Conservation (phyloP, 2,797 vertebrate species). For the Liparis tanakae region DNA sequence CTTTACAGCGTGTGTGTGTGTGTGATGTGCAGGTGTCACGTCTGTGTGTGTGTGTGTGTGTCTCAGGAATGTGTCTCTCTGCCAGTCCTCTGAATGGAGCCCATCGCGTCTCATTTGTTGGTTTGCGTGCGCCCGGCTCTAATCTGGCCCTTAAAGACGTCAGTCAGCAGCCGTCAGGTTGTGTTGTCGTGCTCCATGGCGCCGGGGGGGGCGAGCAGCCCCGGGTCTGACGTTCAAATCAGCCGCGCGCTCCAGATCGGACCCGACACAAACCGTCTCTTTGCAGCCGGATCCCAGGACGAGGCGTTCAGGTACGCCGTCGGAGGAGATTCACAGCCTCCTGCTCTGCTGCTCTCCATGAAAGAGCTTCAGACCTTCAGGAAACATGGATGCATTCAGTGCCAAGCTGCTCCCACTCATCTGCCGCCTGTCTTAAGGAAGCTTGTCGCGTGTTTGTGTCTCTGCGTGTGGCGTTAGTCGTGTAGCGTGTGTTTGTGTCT, state of each 20-base stretch:
- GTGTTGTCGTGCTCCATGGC: conserved; percentile 86
- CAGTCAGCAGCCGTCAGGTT: conserved; percentile 87
- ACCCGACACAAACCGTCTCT: conserved; percentile 86
- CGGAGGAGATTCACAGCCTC: conserved; percentile 69
- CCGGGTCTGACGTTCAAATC: conserved; percentile 86
- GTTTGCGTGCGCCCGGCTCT: conserved; percentile 82
- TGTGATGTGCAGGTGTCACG: conserved; percentile 62
- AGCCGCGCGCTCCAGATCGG: conserved; percentile 81
- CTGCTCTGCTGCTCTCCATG: conserved; percentile 69
- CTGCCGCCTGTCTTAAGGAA: conserved; percentile 58
- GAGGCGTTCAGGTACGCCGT: conserved; percentile 80
- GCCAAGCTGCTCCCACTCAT: conserved; percentile 77
- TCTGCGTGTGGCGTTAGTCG: no score
- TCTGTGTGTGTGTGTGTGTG: conserved; percentile 43
- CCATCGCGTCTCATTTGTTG: conserved; percentile 80
- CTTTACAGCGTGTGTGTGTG: conserved; percentile 48
- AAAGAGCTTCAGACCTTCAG: conserved; percentile 72
- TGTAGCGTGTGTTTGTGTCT: no score
- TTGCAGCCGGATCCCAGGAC: conserved; percentile 77
- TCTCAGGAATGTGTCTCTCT: conserved; percentile 25
- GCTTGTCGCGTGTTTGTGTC: conserved; percentile 32
- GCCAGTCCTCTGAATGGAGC: conserved; percentile 71
- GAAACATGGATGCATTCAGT: conserved; percentile 69
- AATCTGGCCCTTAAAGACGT: conserved; percentile 88
- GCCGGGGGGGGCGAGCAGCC: conserved; percentile 73